Evolutionary conservation across 1,140 invertebrate species (phyloP).

Genomic region (Choristoneura fumiferana): DNA sequence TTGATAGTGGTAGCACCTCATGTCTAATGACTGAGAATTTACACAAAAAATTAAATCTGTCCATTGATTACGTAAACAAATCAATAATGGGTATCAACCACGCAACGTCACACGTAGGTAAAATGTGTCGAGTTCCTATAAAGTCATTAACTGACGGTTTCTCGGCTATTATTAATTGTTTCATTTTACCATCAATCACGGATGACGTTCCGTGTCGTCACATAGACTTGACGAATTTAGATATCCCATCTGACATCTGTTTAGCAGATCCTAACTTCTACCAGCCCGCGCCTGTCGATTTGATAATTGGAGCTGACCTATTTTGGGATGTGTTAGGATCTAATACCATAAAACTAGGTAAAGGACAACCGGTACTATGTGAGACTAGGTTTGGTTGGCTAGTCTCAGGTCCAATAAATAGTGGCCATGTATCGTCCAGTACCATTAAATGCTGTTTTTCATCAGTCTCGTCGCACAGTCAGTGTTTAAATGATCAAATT

Average conservation of each 20-base stretch:
- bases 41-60: conserved; percentile 27
- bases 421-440: not conserved
- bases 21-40: conserved; percentile 28
- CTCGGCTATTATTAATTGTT: not conserved
- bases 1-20: conserved; percentile 32
- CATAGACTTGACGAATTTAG: conserved; percentile 13
- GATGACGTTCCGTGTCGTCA: not conserved
- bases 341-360: conserved; percentile 8
- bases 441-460: not conserved
- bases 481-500: not conserved
- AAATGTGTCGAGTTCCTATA: too few species aligned
- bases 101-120: not conserved
- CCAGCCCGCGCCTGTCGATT: conserved; percentile 3
- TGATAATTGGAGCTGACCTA: conserved; percentile 12
- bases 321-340: conserved; percentile 21
- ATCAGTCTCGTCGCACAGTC: not conserved
- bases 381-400: conserved; percentile 20
- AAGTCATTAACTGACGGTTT: not conserved
- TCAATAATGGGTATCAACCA: conserved; percentile 37
- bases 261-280: conserved; percentile 20
- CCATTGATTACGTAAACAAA: conserved; percentile 11
- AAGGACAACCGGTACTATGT: not conserved
- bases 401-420: conserved; percentile 8
- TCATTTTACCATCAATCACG: not conserved
- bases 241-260: not conserved